Conservation (phyloP, 2,888 invertebrate genomes). For the Automeris io region DNA sequence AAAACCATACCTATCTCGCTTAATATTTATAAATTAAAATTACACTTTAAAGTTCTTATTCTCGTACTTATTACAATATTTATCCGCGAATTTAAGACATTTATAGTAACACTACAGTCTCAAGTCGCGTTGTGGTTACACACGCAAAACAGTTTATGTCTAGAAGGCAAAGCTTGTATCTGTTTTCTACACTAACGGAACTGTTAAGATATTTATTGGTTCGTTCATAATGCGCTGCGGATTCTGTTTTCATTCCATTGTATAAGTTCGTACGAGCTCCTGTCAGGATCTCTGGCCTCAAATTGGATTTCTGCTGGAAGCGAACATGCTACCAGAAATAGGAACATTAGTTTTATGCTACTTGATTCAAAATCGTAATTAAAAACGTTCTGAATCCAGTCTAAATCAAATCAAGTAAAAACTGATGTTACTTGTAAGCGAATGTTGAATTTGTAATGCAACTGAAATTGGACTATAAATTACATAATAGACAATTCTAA, state of each 20-base stretch:
- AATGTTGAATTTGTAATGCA: no score
- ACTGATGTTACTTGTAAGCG: no score
- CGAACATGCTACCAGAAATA: neutral
- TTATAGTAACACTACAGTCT: neutral
- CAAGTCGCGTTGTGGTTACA: constrained; percentile 13
- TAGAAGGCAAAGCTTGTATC: constrained; percentile 27
- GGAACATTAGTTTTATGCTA: constrained; percentile 1
- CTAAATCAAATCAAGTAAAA: no score
- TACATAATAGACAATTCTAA: no score
- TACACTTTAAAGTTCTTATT: no score
- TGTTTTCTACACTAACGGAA: constrained; percentile 27
- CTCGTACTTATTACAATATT: no score
- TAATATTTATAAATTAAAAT: no score
- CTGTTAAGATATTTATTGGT: constrained; percentile 31
- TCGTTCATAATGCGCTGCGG: constrained; percentile 11
- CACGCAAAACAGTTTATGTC: constrained; percentile 27
- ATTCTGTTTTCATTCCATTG: constrained; percentile 4
- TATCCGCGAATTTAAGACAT: no score
- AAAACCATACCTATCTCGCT: no score
- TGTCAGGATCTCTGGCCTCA: neutral
- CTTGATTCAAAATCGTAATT: no score
- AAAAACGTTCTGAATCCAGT: no score
- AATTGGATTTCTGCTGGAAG: constrained; percentile 1
- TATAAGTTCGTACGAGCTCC: constrained; percentile 3
- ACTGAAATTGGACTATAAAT: no score